phyloP scores from a whole-genome alignment of 35 echinoderm and acorn worm genomes.

The Lytechinus variegatus region DNA sequence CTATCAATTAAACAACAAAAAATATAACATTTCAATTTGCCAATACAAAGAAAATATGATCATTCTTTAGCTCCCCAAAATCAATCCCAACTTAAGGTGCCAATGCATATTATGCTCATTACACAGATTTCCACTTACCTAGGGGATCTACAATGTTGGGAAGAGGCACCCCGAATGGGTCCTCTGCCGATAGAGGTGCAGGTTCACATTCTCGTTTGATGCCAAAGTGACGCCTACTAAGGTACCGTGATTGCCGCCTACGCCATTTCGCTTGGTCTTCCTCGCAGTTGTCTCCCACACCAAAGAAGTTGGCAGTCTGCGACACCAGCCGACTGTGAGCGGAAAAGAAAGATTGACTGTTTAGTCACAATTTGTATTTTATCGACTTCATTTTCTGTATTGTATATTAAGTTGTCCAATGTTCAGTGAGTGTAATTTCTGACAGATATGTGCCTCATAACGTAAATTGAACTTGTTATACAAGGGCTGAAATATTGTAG shows the following conservation, averaged over 20 bases:
- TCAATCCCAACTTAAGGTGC: no score
- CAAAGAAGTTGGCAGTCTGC: conserved; percentile 94
- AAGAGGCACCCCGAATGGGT: conserved; percentile 30
- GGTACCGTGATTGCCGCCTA: conserved; percentile 70
- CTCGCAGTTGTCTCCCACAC: conserved; percentile 90
- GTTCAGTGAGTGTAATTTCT: no score
- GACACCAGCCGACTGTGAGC: conserved; percentile 82
- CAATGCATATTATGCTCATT: not conserved
- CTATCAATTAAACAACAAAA: no score
- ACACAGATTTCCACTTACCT: conserved; percentile 62
- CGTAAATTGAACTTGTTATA: no score
- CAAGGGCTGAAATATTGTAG: no score
- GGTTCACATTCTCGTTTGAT: conserved; percentile 80
- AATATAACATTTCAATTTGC: no score
- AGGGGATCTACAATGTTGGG: conserved; percentile 94
- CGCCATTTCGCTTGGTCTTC: conserved; percentile 86
- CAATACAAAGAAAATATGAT: no score
- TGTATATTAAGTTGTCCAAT: no score
- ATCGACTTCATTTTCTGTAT: no score
- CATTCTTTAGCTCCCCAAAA: no score
- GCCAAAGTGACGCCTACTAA: conserved; percentile 88
- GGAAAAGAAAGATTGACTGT: conserved; percentile 21
- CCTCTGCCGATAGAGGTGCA: conserved; percentile 23
- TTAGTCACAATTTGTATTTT: not conserved
- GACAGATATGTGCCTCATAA: no score